Base-by-base conservation (phyloP, 2,888 invertebrate species). In the Drosophila atripex region DNA sequence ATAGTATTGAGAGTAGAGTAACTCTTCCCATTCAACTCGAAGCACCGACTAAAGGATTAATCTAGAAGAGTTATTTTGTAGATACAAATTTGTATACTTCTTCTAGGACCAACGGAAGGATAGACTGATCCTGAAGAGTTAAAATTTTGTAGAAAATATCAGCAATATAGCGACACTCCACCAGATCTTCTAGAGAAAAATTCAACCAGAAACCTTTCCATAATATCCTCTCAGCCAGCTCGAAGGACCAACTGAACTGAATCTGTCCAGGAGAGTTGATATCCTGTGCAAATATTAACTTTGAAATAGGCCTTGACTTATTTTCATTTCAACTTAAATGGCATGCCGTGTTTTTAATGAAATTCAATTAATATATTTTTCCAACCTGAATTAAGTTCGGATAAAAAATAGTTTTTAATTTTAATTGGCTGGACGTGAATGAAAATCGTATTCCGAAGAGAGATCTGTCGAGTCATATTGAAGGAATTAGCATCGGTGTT, bases 401-500 rank as follows among this genome's bases (percentile, higher is more conserved):
- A 6, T 14, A 6, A 0, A 14, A 35, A 12, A 49, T 28, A 32
- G 43, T 43, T 43, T 43, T 43, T 43, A 21, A 43, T 43, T 43
- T 43, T 43, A 21, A 43, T 43, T 43, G 21, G 43, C 18, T 43
- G 12, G 5, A 18, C 43, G 43, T 21, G 43, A 12, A n/a, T n/a
- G n/a, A n/a, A n/a, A n/a, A n/a, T n/a, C n/a, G n/a, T n/a, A n/a
- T n/a, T n/a, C n/a, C n/a, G n/a, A n/a, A n/a, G n/a, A n/a, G n/a
- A n/a, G n/a, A n/a, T n/a, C 52, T 57, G 21, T 21, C 56, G 23
- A 2, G 2, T 4, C n/a, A 11, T 43, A 11, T 54, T 11, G 32
- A 14, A 30, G 56, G 23, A 32, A 60, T 30, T 30, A 52, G 38
- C 39, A 30, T 38, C 16, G 66, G 46, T 8, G 23, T 55, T 23